Conservation (phyloP, 2,888 invertebrate genomes). For the Eupithecia inturbata region DNA sequence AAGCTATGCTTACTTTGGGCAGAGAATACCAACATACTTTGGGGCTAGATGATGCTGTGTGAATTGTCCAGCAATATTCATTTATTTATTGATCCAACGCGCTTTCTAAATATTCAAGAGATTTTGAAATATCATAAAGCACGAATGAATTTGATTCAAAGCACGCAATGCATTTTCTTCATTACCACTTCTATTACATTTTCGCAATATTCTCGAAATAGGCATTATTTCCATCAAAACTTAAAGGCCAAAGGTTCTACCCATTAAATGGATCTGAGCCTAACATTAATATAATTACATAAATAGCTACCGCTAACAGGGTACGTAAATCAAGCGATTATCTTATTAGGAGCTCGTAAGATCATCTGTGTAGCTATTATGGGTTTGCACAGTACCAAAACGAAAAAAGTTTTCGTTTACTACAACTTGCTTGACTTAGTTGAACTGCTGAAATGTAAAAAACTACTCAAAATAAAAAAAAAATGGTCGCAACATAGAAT, state of each 20-base stretch:
- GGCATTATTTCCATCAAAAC: constrained; percentile 33
- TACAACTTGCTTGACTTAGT: not conserved
- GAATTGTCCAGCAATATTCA: too few species aligned
- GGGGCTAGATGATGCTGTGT: too few species aligned
- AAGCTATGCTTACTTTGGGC: too few species aligned
- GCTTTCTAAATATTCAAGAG: not conserved
- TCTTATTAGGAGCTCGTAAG: constrained; percentile 38
- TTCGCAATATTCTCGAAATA: constrained; percentile 29
- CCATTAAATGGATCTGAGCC: constrained; percentile 39
- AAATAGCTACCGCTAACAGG: constrained; percentile 39
- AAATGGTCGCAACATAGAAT: too few species aligned
- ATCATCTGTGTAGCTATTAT: constrained; percentile 19
- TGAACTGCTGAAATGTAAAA: not conserved
- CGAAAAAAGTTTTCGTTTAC: not conserved
- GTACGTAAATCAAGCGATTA: constrained; percentile 45
- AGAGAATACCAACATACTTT: too few species aligned
- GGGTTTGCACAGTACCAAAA: not conserved
- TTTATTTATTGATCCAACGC: too few species aligned
- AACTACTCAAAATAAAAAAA: too few species aligned
- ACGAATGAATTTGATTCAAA: not conserved
- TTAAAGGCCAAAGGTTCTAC: constrained; percentile 42
- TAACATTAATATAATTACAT: constrained; percentile 44
- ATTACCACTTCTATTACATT: constrained; percentile 26
- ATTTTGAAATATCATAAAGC: not conserved
- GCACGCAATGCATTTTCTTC: constrained; percentile 23